phyloP scores from a whole-genome alignment of 2,797 vertebrate genomes.

The Melanogrammus aeglefinus region DNA sequence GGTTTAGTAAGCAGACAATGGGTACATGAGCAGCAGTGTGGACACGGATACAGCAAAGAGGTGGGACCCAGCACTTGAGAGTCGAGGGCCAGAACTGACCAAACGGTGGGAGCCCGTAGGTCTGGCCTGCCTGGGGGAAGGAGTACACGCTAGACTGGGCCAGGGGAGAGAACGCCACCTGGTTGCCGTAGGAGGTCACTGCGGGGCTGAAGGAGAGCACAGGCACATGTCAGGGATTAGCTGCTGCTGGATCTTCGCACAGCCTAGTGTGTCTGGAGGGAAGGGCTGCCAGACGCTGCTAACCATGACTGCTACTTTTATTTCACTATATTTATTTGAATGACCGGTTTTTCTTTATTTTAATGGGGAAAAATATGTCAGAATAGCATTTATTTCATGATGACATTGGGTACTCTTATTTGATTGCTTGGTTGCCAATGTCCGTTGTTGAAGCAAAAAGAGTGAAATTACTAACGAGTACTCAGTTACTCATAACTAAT shows the following conservation, averaged over 20 bases:
- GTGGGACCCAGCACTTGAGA: background rate
- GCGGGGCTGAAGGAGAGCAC: conserved; percentile 73
- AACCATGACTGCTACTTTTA: background rate
- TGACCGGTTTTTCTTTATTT: background rate
- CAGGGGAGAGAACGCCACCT: conserved; percentile 84
- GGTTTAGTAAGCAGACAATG: conserved; percentile 48
- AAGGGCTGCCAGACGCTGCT: background rate
- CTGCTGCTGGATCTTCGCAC: background rate
- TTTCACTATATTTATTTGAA: background rate
- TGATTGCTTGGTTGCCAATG: no score
- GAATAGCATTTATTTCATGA: no score
- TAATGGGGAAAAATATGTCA: background rate
- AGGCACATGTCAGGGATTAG: background rate
- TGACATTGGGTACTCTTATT: no score
- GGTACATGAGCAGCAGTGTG: background rate
- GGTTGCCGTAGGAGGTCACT: conserved; percentile 82
- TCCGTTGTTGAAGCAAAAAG: no score
- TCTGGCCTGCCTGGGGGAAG: conserved; percentile 90
- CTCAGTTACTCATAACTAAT: no score
- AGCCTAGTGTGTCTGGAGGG: background rate
- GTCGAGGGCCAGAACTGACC: conserved; percentile 74
- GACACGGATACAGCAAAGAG: background rate
- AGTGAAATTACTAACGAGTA: no score
- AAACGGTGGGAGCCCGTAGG: conserved; percentile 95
- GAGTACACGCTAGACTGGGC: conserved; percentile 89